These are phyloP conservation scores for Morinoia aosen DNA, from an alignment of 2,888 invertebrate genomes.

Conservation along the genomic window DNA sequence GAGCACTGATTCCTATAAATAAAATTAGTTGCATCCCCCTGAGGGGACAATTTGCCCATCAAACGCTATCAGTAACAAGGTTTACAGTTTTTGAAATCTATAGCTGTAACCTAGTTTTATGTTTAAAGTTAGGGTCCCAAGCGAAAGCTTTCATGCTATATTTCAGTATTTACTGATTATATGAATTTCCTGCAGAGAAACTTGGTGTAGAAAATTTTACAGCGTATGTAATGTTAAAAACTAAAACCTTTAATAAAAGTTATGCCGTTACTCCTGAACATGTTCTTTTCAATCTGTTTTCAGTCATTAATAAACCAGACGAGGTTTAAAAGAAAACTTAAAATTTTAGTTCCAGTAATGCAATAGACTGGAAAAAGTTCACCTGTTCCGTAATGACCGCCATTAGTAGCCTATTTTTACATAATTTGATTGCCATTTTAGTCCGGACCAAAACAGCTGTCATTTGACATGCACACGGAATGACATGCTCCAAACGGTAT, in stretches of 20 bases:
- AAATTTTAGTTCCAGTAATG: neutral
- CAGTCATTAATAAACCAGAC: neutral
- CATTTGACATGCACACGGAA: neutral
- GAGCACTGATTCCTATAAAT: too few relatives aligned
- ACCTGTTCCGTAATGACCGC: neutral
- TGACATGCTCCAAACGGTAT: neutral
- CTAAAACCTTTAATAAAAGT: neutral
- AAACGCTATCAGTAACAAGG: too few relatives aligned
- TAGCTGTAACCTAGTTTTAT: too few relatives aligned
- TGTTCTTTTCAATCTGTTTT: neutral
- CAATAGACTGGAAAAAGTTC: neutral
- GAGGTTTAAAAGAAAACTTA: neutral
- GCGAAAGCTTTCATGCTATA: too few relatives aligned
- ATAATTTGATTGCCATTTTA: neutral
- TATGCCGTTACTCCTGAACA: neutral
- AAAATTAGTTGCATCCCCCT: too few relatives aligned
- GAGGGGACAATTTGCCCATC: too few relatives aligned
- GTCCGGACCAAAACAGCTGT: neutral
- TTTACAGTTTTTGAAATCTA: too few relatives aligned
- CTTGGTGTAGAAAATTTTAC: neutral
- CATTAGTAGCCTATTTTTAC: neutral
- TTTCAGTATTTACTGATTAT: too few relatives aligned
- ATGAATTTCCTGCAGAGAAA: neutral
- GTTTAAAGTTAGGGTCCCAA: too few relatives aligned
- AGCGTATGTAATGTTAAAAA: neutral